Conservation (phyloP, 2,888 invertebrate genomes). For the Hermodice carunculata region DNA sequence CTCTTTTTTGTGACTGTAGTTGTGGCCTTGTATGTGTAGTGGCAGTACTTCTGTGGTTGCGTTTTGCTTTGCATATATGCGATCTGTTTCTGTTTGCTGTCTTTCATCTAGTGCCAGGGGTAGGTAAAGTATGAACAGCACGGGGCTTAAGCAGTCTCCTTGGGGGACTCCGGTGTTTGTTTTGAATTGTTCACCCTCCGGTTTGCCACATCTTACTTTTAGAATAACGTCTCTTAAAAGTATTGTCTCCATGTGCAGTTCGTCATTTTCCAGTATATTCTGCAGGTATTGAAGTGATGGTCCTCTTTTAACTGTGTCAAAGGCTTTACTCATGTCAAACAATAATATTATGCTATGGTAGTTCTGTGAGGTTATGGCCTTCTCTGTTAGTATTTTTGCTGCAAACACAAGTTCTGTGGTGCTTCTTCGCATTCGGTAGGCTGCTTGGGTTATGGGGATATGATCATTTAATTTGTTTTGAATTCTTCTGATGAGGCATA, state of each 20-base stretch:
- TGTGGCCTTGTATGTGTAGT: too few species aligned
- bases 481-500: neutral
- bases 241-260: neutral
- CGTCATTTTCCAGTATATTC: neutral
- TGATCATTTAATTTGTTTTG: neutral
- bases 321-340: conserved; percentile 8
- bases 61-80: too few species aligned
- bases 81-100: neutral
- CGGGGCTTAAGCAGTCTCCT: conserved; percentile 19
- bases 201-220: neutral
- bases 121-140: conserved; percentile 20
- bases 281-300: too few species aligned
- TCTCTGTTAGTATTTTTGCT: conserved; percentile 1
- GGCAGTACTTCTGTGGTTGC: too few species aligned
- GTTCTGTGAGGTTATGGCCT: neutral
- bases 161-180: conserved; percentile 23
- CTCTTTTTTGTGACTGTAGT: too few species aligned
- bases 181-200: conserved; percentile 3
- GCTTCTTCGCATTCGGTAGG: neutral
- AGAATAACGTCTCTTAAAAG: neutral
- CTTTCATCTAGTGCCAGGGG: conserved; percentile 6
- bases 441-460: neutral
- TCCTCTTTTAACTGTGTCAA: too few species aligned
- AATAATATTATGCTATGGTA: neutral
- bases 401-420: too few species aligned